Evolutionary conservation across 2,888 invertebrate species (phyloP).

Genomic region (Cyrtodaria siliqua): DNA sequence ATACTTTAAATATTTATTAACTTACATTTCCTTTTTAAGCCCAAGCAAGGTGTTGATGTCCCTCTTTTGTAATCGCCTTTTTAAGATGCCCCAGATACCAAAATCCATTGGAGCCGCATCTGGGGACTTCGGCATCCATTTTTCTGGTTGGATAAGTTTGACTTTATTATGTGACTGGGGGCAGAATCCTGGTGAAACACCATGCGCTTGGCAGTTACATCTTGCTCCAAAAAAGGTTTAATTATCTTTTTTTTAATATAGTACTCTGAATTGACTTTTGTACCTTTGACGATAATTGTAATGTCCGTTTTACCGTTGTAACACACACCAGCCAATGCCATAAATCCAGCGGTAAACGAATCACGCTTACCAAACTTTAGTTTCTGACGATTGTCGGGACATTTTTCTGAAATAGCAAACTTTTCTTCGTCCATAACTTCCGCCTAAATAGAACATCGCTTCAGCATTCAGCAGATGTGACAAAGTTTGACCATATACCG

Average conservation of each 20-base stretch:
- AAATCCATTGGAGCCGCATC: too few species aligned
- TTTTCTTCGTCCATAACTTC: conserved; percentile 8
- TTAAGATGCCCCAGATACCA: too few species aligned
- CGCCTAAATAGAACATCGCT: conserved; percentile 17
- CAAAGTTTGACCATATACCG: not conserved
- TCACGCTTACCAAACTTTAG: conserved; percentile 7
- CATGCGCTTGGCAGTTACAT: conserved; percentile 20
- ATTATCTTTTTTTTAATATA: not conserved
- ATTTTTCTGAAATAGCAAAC: conserved; percentile 7
- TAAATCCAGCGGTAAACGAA: conserved; percentile 8
- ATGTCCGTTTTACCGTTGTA: conserved; percentile 10
- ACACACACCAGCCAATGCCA: conserved; percentile 22
- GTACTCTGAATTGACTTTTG: conserved; percentile 4
- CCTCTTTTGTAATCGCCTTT: too few species aligned
- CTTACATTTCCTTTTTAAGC: too few species aligned
- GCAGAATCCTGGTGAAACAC: conserved; percentile 33
- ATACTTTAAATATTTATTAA: too few species aligned
- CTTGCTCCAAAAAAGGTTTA: conserved; percentile 1
- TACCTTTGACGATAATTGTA: conserved; percentile 6
- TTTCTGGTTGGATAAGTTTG: too few species aligned
- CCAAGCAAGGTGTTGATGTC: too few species aligned
- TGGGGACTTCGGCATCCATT: too few species aligned
- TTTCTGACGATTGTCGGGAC: not conserved
- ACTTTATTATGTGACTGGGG: too few species aligned
- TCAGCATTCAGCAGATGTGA: not conserved